phyloP scores from a whole-genome alignment of 1,140 invertebrate species.

The Onthophagus taurus region DNA sequence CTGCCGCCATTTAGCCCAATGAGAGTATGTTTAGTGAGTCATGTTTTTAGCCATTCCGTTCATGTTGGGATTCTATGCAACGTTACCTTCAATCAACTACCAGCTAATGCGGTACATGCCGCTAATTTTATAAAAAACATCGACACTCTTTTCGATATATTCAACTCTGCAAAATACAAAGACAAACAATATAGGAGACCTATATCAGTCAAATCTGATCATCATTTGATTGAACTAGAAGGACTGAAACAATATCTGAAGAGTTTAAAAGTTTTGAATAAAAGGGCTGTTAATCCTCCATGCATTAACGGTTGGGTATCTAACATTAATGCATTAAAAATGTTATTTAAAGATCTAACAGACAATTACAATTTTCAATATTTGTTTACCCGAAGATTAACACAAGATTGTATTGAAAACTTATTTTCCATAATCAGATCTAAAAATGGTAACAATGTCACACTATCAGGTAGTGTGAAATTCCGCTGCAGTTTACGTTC shows the following conservation, averaged over 20 bases:
- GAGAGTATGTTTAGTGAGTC: background rate
- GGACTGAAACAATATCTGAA: background rate
- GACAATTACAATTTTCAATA: slow-evolving; percentile 8
- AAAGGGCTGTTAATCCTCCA: slow-evolving; percentile 10
- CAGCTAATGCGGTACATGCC: background rate
- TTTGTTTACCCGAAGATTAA: slow-evolving; percentile 13
- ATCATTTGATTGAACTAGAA: too few relatives aligned
- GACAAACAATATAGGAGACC: slow-evolving; percentile 6
- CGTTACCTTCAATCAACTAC: background rate
- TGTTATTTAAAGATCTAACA: slow-evolving; percentile 12
- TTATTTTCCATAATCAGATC: too few relatives aligned
- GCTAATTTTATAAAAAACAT: too few relatives aligned
- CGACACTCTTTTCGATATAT: slow-evolving; percentile 9
- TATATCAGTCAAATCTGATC: background rate
- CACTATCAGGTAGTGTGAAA: background rate
- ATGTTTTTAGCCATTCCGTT: slow-evolving; percentile 1
- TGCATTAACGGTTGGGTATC: slow-evolving; percentile 12
- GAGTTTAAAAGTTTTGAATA: slow-evolving; percentile 10
- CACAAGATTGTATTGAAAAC: slow-evolving; percentile 19
- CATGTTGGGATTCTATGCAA: background rate
- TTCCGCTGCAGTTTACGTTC: background rate
- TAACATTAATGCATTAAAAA: slow-evolving; percentile 9
- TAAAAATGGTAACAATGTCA: slow-evolving; percentile 9
- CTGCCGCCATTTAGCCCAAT: background rate
- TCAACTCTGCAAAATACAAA: slow-evolving; percentile 1